Evolutionary conservation across 2,888 invertebrate species (phyloP).

Genomic region (Cantharis lateralis): DNA sequence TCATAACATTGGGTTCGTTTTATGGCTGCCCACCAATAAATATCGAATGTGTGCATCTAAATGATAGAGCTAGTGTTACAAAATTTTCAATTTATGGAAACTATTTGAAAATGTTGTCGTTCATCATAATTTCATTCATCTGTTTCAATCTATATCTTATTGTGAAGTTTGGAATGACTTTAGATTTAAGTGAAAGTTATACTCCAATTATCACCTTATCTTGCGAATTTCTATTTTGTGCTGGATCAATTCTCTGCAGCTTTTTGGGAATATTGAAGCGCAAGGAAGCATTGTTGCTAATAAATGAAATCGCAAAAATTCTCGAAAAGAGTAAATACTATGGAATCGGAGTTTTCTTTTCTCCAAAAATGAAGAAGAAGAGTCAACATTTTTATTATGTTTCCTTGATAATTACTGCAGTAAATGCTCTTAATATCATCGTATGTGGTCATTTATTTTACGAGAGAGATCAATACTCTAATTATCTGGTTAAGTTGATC

Average conservation of each 20-base stretch:
- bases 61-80: background rate
- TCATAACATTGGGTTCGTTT: background rate
- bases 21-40: background rate
- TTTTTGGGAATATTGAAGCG: background rate
- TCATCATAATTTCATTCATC: no score
- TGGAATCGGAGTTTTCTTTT: background rate
- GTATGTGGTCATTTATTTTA: background rate
- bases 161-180: background rate
- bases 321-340: background rate
- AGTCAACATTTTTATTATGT: background rate
- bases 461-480: background rate
- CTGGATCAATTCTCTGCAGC: background rate
- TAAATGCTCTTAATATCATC: background rate
- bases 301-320: background rate
- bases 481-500: background rate
- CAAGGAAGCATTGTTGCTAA: background rate
- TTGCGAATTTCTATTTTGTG: background rate
- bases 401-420: background rate
- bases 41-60: background rate
- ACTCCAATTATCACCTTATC: background rate
- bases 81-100: background rate
- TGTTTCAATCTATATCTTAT: background rate
- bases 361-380: background rate
- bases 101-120: background rate
- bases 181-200: background rate